Evolutionary conservation across 2,888 invertebrate species (phyloP), one percentile per base, ranked within the genome.

Genomic region (Pemphredon lugubris): DNA sequence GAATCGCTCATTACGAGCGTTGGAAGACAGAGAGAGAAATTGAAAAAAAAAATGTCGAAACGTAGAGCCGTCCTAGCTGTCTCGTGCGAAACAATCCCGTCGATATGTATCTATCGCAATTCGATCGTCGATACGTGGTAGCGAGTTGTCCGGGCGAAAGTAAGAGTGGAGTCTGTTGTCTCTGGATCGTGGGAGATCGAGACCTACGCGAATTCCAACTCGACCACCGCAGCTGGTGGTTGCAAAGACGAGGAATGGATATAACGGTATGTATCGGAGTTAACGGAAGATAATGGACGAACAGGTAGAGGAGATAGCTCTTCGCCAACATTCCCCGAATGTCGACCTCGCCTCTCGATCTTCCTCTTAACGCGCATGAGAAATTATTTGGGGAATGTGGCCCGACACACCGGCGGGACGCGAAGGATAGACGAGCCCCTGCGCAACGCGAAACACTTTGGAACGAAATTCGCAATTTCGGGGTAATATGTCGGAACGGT

Each of bases 121-220:
- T n/a, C n/a, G n/a, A n/a, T n/a, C n/a, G n/a, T n/a, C n/a, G n/a
- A n/a, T n/a, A n/a, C n/a, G n/a, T n/a, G n/a, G n/a, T n/a, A n/a
- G n/a, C n/a, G n/a, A n/a, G n/a, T n/a, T n/a, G n/a, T n/a, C n/a
- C n/a, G n/a, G n/a, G n/a, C n/a, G n/a, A n/a, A n/a, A n/a, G n/a
- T n/a, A n/a, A n/a, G n/a, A n/a, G n/a, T n/a, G n/a, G n/a, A n/a
- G n/a, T n/a, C n/a, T n/a, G n/a, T n/a, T n/a, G n/a, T n/a, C 51
- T 51, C 63, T 37, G 53, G 74, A 78, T 79, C 81, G 83, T 83
- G 82, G 82, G 82, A 83, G 77, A 81, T 75, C 70, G 48, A 77
- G 75, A 75, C 77, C 74, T 63, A 75, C 68, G 71, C 70, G 79
- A 80, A 80, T 80, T 77, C 75, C 75, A 50, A 61, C 34, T 34